Evolutionary conservation across 2,113 vertebrate species (phyloP), one percentile per base, ranked within the genome.

Genomic region (Cyphomyrus discorhynchus): DNA sequence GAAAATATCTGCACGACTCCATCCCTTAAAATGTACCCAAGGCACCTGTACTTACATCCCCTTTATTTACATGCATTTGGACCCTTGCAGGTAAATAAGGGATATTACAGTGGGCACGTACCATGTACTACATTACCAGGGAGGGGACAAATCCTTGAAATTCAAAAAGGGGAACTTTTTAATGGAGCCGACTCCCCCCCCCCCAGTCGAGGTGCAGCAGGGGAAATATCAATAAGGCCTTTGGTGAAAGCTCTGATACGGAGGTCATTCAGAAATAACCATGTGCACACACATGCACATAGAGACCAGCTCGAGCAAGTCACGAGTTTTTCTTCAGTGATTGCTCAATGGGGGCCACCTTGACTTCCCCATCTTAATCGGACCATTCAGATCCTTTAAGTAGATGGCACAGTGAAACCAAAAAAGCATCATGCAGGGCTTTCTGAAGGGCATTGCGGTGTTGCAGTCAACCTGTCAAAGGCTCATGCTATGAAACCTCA

Each of bases 141-240:
- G 21, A 62, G 58, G 24, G 58, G 87, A n/a, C 21, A 10, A n/a
- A 56, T n/a, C 53, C 70, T 56, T 74, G 35, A 70, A 53, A 49
- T 83, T 89, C 49, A 77, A 17, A 89, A 89, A 89, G 49, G 77
- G 10, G 74, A 89, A 89, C 88, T 89, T 24, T 27, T 17, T 21
- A 45, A 13, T 46, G 19, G 47, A 31, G 49, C 42, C 1, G 11
- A 50, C 88, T 52, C 35, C 58, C 3, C 35, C 4, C 66, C 1
- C 70, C 27, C 62, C 46, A 53, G 46, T 31, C 0, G 35, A 87
- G 19, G 31, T 15, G 11, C 31, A 87, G 52, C 19, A 35, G 21
- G 11, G n/a, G 27, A 56, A 39, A 56, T 56, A 8, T 39, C 5
- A 56, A 19, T 31, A 21, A 52, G 15, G 31, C 19, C 19, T 5